Conservation (phyloP, 92 coral and sea anemone species). For the Parazoanthus swiftii region DNA sequence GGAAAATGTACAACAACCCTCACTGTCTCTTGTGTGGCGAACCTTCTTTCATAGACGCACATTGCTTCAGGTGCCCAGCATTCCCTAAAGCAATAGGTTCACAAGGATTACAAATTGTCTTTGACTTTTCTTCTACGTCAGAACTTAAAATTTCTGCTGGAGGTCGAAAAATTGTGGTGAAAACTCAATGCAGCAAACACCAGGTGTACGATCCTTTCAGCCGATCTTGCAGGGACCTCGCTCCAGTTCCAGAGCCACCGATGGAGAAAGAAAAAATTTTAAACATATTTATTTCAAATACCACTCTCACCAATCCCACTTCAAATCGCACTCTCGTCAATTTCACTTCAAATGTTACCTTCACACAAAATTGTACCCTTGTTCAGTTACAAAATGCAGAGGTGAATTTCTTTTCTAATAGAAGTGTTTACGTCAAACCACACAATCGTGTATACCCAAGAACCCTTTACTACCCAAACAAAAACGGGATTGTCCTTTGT, state of each 20-base stretch:
- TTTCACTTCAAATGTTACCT: not conserved
- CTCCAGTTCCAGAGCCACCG: not conserved
- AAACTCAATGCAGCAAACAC: not conserved
- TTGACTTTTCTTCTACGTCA: too few species aligned
- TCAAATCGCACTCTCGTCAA: not conserved
- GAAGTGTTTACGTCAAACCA: conserved; percentile 17
- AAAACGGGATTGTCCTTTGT: conserved; percentile 1
- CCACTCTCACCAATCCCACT: not conserved
- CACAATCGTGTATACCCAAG: not conserved
- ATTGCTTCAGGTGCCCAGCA: not conserved
- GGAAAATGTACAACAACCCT: too few species aligned
- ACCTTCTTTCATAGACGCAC: not conserved
- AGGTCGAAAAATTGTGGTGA: not conserved
- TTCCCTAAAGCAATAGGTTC: not conserved
- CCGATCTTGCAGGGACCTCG: not conserved
- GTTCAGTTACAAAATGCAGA: not conserved
- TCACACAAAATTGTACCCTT: not conserved
- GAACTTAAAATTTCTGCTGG: too few species aligned
- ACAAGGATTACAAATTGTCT: too few species aligned
- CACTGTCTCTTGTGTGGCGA: conserved; percentile 1
- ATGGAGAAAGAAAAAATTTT: not conserved
- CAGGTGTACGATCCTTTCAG: conserved; percentile 36
- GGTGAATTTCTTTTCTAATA: not conserved
- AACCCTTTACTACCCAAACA: not conserved
- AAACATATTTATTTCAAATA: not conserved